Evolutionary conservation across 2,888 invertebrate genomes (phyloP).

Genomic region (Patella depressa): DNA sequence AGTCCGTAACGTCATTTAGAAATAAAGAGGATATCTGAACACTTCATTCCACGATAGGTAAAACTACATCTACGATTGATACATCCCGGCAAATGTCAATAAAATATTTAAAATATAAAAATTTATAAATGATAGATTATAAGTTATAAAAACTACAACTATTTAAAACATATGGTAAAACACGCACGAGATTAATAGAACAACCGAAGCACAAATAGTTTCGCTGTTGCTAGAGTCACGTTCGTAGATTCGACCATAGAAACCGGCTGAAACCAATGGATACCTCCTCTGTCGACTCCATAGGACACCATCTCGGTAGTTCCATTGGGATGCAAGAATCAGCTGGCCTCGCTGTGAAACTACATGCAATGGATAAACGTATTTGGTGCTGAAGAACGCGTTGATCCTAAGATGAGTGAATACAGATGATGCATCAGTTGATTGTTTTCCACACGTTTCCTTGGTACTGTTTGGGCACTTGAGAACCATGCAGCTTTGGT

Average conservation of each 20-base stretch:
- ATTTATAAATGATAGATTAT: too few relatives aligned
- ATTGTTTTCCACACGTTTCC: constrained; percentile 40
- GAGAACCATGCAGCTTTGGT: constrained; percentile 52
- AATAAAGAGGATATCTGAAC: too few relatives aligned
- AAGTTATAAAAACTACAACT: too few relatives aligned
- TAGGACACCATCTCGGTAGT: constrained; percentile 31
- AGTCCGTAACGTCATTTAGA: too few relatives aligned
- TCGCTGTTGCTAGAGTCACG: constrained; percentile 23
- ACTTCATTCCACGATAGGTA: too few relatives aligned
- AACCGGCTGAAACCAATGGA: constrained; percentile 39
- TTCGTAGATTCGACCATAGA: constrained; percentile 42
- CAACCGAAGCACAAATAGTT: too few relatives aligned
- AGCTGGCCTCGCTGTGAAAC: constrained; percentile 29
- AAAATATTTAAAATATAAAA: too few relatives aligned
- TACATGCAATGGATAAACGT: constrained; percentile 49
- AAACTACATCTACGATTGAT: too few relatives aligned
- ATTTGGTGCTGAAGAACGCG: constrained; percentile 41
- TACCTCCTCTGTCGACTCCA: constrained; percentile 21
- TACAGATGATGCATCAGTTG: constrained; percentile 31
- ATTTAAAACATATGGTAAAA: too few relatives aligned
- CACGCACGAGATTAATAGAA: too few relatives aligned
- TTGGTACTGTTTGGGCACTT: constrained; percentile 41
- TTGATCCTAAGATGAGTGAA: constrained; percentile 38
- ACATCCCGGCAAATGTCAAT: too few relatives aligned
- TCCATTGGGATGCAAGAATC: constrained; percentile 30